These are phyloP conservation scores for Ictidomys tridecemlineatus DNA, from an alignment of 2,113 vertebrate species.

Conservation along the genomic window DNA sequence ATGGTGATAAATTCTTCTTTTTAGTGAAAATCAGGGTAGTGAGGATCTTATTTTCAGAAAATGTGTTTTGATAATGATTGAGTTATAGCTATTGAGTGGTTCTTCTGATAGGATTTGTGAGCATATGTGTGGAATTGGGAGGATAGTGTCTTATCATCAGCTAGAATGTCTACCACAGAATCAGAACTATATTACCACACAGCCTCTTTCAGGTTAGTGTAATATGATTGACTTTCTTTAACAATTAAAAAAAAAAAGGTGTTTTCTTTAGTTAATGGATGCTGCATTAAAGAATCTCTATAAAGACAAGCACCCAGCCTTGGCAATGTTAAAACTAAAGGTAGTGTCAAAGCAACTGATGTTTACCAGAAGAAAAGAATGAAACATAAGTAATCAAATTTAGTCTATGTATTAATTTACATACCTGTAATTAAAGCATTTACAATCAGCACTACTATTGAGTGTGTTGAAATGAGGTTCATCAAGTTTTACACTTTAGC, in stretches of 20 bases:
- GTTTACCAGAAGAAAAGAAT: slow-evolving; percentile 40
- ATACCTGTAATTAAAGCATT: background rate
- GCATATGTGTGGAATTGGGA: background rate
- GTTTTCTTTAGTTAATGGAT: background rate
- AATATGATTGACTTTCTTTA: background rate
- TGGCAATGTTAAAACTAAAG: slow-evolving; percentile 37
- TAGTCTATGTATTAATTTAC: background rate
- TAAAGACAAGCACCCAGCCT: background rate
- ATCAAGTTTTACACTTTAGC: background rate
- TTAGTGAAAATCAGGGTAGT: background rate
- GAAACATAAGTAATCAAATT: background rate
- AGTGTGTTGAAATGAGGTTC: slow-evolving; percentile 40
- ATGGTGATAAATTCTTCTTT: background rate
- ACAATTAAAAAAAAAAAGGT: background rate
- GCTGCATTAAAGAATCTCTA: slow-evolving; percentile 19
- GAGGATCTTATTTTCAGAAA: background rate
- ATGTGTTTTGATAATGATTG: background rate
- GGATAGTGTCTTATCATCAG: background rate
- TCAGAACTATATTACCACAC: slow-evolving; percentile 9
- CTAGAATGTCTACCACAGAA: background rate
- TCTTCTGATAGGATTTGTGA: background rate
- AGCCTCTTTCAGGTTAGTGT: background rate
- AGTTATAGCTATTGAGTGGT: background rate
- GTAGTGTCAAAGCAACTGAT: background rate
- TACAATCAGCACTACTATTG: background rate